A percentile compares a stretch with the other conserved stretches of the same genome.
Evolutionary conservation across 2,797 vertebrate species (phyloP).

Genomic region (Brotula barbata): DNA sequence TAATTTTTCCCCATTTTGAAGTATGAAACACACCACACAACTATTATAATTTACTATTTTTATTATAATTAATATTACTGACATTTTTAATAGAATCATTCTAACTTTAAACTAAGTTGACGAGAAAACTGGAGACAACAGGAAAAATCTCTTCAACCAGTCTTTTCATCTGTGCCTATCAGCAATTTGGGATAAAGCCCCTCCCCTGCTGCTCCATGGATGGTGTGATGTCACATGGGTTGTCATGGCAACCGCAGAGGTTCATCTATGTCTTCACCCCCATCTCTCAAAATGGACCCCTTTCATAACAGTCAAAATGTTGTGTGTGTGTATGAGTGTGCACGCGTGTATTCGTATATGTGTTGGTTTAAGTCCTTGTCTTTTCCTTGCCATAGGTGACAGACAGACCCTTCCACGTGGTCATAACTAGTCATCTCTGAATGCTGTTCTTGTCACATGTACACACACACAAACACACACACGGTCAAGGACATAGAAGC

Average conservation of each 20-base stretch:
- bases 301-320: constrained; percentile 30
- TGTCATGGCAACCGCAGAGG: constrained; percentile 69
- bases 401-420: constrained; percentile 54
- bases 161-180: constrained; percentile 48
- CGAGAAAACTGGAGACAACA: constrained; percentile 18
- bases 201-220: constrained; percentile 40
- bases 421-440: constrained; percentile 60
- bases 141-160: constrained; percentile 25
- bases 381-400: constrained; percentile 67
- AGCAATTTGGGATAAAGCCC: constrained; percentile 48
- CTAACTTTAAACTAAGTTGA: constrained; percentile 32
- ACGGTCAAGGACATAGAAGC: constrained; percentile 50
- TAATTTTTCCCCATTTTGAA: background rate
- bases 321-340: constrained; percentile 12
- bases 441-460: constrained; percentile 14
- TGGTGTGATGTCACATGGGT: constrained; percentile 67
- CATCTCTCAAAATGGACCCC: constrained; percentile 41
- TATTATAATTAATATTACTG: constrained; percentile 15
- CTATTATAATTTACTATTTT: no score
- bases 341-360: constrained; percentile 5
- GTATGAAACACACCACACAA: constrained; percentile 23
- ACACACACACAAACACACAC: constrained; percentile 9
- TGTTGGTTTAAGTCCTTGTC: constrained; percentile 45
- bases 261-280: constrained; percentile 53
- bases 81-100: constrained; percentile 14